Evolutionary conservation across 2,797 vertebrate species (phyloP).

Genomic region (Neosalanx taihuensis): DNA sequence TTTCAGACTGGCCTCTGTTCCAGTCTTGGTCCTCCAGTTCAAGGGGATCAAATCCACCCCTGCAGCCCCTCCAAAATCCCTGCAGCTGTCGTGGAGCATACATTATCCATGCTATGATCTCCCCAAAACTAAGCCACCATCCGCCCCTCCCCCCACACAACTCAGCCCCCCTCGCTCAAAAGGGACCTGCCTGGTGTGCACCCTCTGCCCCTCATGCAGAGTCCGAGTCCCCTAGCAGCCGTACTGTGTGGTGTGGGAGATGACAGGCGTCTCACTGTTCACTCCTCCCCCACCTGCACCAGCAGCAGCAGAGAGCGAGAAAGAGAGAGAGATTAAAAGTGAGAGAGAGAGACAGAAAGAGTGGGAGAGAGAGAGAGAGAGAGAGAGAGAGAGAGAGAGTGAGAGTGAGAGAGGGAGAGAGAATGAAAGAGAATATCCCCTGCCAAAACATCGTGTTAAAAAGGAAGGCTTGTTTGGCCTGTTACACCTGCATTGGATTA

Average conservation of each 20-base stretch:
- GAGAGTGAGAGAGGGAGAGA: no score
- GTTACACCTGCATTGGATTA: not conserved
- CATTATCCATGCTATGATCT: constrained; percentile 38
- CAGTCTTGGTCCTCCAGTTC: constrained; percentile 29
- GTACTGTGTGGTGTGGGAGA: constrained; percentile 25
- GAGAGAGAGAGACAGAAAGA: no score
- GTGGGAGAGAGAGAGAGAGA: no score
- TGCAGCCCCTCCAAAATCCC: constrained; percentile 23
- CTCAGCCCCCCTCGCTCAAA: constrained; percentile 27
- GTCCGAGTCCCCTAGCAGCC: constrained; percentile 27
- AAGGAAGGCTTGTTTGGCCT: constrained; percentile 10
- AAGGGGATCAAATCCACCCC: constrained; percentile 36
- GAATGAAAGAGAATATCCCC: not conserved
- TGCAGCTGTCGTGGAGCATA: constrained; percentile 47
- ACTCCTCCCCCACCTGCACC: no score
- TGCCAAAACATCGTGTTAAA: constrained; percentile 17
- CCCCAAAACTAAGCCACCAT: constrained; percentile 4
- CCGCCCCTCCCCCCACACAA: constrained; percentile 23
- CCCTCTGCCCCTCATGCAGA: constrained; percentile 29
- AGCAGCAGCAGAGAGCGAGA: no score
- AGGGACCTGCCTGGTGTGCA: constrained; percentile 31
- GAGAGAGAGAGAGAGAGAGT: no score
- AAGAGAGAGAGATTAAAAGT: no score
- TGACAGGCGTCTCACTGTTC: constrained; percentile 8
- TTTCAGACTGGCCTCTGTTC: constrained; percentile 23